A percentile compares a stretch with the other conserved stretches of the same genome.
These are phyloP conservation scores for Terrapene triunguis DNA, from an alignment of 2,113 vertebrate species.

Conservation along the genomic window DNA sequence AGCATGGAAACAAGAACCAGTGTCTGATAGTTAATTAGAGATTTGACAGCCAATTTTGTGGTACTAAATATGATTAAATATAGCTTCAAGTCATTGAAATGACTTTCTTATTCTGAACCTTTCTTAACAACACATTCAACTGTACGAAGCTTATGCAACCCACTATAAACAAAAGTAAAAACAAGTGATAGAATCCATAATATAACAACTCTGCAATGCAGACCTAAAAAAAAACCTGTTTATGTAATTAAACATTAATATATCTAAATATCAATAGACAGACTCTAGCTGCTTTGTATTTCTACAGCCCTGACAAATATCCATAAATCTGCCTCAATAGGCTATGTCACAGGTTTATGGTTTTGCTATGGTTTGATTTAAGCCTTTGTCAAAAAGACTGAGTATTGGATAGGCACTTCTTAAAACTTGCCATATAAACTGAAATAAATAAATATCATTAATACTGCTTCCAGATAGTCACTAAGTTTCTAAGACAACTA, in stretches of 20 bases:
- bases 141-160: background rate
- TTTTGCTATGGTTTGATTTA: background rate
- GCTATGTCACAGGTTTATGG: background rate
- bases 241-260: background rate
- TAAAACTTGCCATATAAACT: background rate
- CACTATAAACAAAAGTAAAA: background rate
- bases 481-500: background rate
- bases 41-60: conserved; percentile 12
- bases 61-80: conserved; percentile 54
- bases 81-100: conserved; percentile 17
- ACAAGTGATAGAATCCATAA: background rate
- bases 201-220: background rate
- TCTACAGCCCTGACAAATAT: background rate
- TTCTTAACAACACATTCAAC: conserved; percentile 5
- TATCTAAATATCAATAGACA: background rate
- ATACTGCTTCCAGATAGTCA: background rate
- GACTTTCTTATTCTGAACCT: conserved; percentile 44
- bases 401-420: background rate
- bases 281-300: background rate
- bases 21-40: conserved; percentile 30
- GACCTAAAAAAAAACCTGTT: background rate
- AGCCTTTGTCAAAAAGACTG: background rate
- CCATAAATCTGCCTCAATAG: background rate
- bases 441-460: background rate
- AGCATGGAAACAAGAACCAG: conserved; percentile 32